Conservation (phyloP, 2,888 invertebrate genomes). For the Agrochola lychnidis region DNA sequence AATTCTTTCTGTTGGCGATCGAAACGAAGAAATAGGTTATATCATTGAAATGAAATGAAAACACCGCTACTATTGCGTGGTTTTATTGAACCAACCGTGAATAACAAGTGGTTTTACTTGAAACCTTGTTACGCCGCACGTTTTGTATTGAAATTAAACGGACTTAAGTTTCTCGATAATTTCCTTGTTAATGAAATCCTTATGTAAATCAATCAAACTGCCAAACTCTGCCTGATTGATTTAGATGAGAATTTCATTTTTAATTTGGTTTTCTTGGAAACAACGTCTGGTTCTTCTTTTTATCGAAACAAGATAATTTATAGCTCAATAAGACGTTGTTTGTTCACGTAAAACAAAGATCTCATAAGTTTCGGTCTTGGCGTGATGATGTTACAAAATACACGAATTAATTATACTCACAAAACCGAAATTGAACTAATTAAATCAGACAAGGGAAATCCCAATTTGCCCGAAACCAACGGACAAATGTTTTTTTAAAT, state of each 20-base stretch:
- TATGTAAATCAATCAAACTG: slow-evolving; percentile 30
- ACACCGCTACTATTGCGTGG: slow-evolving; percentile 2
- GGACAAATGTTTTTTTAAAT: slow-evolving; percentile 56
- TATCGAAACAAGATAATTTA: neutral
- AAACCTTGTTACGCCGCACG: neutral
- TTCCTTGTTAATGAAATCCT: slow-evolving; percentile 32
- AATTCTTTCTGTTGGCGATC: slow-evolving; percentile 75
- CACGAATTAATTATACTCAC: slow-evolving; percentile 50
- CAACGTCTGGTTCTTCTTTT: neutral
- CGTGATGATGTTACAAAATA: slow-evolving; percentile 30
- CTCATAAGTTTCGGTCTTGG: neutral
- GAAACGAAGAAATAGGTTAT: slow-evolving; percentile 67
- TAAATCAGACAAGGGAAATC: slow-evolving; percentile 49
- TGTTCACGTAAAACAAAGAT: slow-evolving; percentile 1
- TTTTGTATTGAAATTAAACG: slow-evolving; percentile 17
- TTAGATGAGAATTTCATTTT: slow-evolving; percentile 8
- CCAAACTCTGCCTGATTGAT: neutral
- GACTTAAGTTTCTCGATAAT: slow-evolving; percentile 18
- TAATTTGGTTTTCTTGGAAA: slow-evolving; percentile 15
- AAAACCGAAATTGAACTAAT: slow-evolving; percentile 59
- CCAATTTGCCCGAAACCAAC: slow-evolving; percentile 55
- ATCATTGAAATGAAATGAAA: slow-evolving; percentile 30
- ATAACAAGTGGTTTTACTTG: slow-evolving; percentile 11
- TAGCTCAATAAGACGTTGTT: neutral
- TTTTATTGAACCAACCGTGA: slow-evolving; percentile 2